A percentile compares a stretch with the other conserved stretches of the same genome.
These are phyloP conservation scores for Corythornis leucogaster DNA, from an alignment of 2,797 vertebrate genomes.

Conservation along the genomic window DNA sequence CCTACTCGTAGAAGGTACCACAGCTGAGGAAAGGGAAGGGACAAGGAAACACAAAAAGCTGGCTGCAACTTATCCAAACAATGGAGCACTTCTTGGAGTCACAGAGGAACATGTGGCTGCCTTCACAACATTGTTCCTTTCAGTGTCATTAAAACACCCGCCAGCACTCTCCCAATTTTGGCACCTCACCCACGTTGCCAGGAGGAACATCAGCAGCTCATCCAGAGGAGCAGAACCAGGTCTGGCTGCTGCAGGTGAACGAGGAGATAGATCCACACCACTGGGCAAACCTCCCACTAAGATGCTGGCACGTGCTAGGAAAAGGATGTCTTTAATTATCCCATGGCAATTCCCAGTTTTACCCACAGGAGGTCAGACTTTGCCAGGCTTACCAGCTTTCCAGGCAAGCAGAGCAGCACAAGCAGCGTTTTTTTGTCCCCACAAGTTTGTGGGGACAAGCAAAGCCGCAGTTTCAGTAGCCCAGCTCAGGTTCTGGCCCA, in stretches of 20 bases:
- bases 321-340: neutral
- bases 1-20: neutral
- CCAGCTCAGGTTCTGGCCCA: neutral
- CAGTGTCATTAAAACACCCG: neutral
- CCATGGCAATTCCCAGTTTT: constrained; percentile 28
- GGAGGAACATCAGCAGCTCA: neutral
- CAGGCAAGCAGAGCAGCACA: neutral
- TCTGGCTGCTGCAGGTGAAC: neutral
- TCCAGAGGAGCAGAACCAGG: neutral
- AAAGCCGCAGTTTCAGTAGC: neutral
- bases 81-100: neutral
- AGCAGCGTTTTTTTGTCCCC: neutral
- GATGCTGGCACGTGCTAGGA: neutral
- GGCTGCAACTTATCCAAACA: neutral
- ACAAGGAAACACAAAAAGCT: neutral
- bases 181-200: neutral
- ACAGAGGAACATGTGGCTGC: neutral
- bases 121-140: neutral
- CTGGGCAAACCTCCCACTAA: neutral
- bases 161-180: neutral
- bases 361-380: constrained; percentile 61
- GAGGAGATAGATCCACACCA: neutral
- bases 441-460: neutral
- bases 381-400: neutral
- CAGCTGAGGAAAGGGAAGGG: neutral